Evolutionary conservation across 2,888 invertebrate species (phyloP).

Genomic region (Altica lythri): DNA sequence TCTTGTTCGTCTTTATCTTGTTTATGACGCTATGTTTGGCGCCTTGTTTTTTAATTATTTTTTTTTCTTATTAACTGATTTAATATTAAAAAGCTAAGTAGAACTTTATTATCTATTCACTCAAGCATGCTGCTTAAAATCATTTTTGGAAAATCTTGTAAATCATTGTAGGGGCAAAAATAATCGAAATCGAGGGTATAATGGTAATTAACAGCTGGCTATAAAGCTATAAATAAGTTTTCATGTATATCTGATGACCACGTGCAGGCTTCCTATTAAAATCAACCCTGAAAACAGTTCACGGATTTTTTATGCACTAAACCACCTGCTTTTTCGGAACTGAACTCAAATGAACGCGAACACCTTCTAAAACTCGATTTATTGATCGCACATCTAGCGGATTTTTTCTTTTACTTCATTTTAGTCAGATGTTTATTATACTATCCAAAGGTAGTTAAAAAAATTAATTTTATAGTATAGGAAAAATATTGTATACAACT

Average conservation of each 20-base stretch:
- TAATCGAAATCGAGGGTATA: conserved; percentile 16
- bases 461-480: too few relatives aligned
- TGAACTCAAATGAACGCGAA: conserved; percentile 11
- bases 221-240: conserved; percentile 28
- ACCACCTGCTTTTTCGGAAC: not conserved
- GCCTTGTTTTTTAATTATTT: too few relatives aligned
- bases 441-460: too few relatives aligned
- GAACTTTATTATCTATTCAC: not conserved
- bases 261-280: conserved; percentile 25
- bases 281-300: conserved; percentile 18
- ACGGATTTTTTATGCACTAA: conserved; percentile 11
- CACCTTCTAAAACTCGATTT: conserved; percentile 5
- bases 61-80: too few relatives aligned
- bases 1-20: not conserved
- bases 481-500: too few relatives aligned
- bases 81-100: too few relatives aligned
- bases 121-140: conserved; percentile 4
- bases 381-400: not conserved
- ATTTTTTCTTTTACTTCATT: too few relatives aligned
- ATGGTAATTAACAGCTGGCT: conserved; percentile 32
- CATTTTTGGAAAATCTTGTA: conserved; percentile 15
- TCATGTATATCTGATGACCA: conserved; percentile 22
- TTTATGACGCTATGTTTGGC: too few relatives aligned
- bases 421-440: too few relatives aligned
- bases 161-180: conserved; percentile 18